Percentiles rank a stretch among this genome's conserved stretches.
These are phyloP conservation scores for Drosophila hamatofila DNA, from an alignment of 2,888 invertebrate species.

Conservation along the genomic window DNA sequence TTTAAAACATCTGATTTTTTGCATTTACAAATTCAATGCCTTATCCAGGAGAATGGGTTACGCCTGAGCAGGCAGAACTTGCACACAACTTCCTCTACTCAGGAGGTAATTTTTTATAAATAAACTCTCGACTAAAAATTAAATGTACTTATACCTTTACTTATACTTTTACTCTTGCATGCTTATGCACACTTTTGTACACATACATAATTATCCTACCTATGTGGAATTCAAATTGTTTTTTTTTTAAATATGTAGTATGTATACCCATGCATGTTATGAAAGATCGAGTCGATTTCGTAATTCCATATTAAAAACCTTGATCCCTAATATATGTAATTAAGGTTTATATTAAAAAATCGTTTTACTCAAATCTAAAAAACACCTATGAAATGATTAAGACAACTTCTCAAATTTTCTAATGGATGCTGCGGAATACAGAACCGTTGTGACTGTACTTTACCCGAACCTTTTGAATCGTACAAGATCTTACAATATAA, in stretches of 20 bases:
- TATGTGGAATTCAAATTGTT: background rate
- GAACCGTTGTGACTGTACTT: too few relatives aligned
- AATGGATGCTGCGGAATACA: too few relatives aligned
- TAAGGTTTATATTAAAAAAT: too few relatives aligned
- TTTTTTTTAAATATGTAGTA: background rate
- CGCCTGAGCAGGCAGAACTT: constrained; percentile 92
- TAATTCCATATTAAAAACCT: too few relatives aligned
- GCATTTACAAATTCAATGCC: constrained; percentile 48
- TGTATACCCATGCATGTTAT: constrained; percentile 1
- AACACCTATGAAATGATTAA: too few relatives aligned
- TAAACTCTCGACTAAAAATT: constrained; percentile 26
- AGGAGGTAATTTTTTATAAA: constrained; percentile 87
- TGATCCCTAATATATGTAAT: background rate
- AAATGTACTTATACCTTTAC: background rate
- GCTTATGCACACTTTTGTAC: constrained; percentile 5
- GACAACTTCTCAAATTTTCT: too few relatives aligned
- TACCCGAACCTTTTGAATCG: too few relatives aligned
- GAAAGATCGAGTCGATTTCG: background rate
- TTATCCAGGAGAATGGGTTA: constrained; percentile 89
- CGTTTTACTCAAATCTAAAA: too few relatives aligned
- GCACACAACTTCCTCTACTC: constrained; percentile 95
- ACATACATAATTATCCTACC: background rate
- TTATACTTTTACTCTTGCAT: constrained; percentile 31
- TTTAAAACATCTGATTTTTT: constrained; percentile 48
- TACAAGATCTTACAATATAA: too few relatives aligned